Evolutionary conservation across 2,113 vertebrate species (phyloP).

Genomic region (Collichthys lucidus): DNA sequence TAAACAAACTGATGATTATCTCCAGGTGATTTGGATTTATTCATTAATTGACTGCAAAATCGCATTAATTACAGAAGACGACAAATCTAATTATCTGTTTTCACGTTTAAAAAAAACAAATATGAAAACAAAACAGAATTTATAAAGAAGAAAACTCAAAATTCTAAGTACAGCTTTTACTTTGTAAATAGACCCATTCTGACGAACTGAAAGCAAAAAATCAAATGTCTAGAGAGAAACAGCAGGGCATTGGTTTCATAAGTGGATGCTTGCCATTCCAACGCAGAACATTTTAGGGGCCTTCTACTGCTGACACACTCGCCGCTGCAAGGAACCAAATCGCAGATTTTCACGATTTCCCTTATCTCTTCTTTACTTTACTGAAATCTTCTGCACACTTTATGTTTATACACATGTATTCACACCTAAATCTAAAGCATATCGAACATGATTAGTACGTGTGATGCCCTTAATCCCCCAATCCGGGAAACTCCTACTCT

Average conservation of each 20-base stretch:
- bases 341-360: neutral
- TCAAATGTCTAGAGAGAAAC: neutral
- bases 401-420: neutral
- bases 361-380: neutral
- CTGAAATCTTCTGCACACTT: too few relatives aligned
- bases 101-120: neutral
- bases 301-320: neutral
- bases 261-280: neutral
- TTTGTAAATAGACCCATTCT: neutral
- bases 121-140: neutral
- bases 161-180: neutral
- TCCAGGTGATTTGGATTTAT: constrained; percentile 40
- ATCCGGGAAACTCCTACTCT: constrained; percentile 12
- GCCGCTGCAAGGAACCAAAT: neutral
- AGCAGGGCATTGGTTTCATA: neutral
- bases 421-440: neutral
- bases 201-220: neutral
- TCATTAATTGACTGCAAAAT: constrained; percentile 13
- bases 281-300: neutral
- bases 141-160: neutral
- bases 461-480: neutral
- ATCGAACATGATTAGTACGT: constrained; percentile 1
- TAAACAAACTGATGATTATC: constrained; percentile 32
- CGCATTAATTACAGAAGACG: neutral
- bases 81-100: neutral